Evolutionary conservation across 2,888 invertebrate genomes (phyloP).

Genomic region (Hofmannophila pseudospretella): DNA sequence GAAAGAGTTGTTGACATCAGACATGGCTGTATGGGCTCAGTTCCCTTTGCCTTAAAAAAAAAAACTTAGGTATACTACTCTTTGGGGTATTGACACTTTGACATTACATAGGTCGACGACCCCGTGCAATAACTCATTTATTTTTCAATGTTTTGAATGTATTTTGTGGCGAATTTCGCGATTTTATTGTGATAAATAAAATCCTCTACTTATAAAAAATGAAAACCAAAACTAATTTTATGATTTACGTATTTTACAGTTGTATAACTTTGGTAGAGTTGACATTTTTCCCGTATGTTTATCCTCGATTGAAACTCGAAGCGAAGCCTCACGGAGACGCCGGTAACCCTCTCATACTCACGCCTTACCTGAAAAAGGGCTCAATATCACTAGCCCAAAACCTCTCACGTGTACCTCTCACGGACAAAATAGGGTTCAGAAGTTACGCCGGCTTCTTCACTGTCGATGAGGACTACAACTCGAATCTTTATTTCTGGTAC

Average conservation of each 20-base stretch:
- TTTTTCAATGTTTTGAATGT: not conserved
- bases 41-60: too few species aligned
- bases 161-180: not conserved
- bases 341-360: constrained; percentile 74
- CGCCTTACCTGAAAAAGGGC: constrained; percentile 75
- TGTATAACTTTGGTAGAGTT: constrained; percentile 15
- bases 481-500: constrained; percentile 82
- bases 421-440: constrained; percentile 49
- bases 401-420: constrained; percentile 48
- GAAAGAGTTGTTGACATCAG: too few species aligned
- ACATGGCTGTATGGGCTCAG: too few species aligned
- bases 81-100: not conserved
- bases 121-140: too few species aligned
- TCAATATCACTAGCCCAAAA: constrained; percentile 63
- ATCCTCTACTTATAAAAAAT: constrained; percentile 1
- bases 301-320: constrained; percentile 49
- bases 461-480: constrained; percentile 72
- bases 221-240: not conserved
- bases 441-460: constrained; percentile 82
- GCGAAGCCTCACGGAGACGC: constrained; percentile 27
- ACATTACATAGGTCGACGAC: too few species aligned
- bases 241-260: constrained; percentile 8
- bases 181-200: not conserved
- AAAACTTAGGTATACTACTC: too few species aligned
- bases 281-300: constrained; percentile 41